Percentiles rank a stretch among this genome's conserved stretches.
Conservation (phyloP, 2,113 vertebrate species). For the Cinclus mexicanus region DNA sequence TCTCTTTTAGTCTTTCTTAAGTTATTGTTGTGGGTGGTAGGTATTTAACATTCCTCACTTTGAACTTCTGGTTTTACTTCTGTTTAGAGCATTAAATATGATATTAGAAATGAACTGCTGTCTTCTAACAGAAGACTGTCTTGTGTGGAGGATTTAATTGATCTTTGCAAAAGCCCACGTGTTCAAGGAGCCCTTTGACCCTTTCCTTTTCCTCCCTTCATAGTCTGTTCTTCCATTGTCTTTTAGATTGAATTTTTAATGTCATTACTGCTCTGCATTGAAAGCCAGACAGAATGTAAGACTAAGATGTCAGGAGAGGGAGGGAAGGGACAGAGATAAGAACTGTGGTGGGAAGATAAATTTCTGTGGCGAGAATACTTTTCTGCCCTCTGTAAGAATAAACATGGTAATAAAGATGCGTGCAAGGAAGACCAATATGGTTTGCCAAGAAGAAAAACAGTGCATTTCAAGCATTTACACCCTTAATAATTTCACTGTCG, state of each 20-base stretch:
- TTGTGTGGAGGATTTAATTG: background rate
- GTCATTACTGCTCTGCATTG: constrained; percentile 77
- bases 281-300: constrained; percentile 37
- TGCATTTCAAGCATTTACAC: constrained; percentile 31
- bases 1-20: background rate
- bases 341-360: constrained; percentile 72
- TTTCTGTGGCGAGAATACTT: constrained; percentile 76
- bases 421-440: constrained; percentile 73
- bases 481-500: background rate
- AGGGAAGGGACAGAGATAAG: constrained; percentile 72
- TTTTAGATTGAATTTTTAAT: constrained; percentile 83
- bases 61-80: background rate
- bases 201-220: background rate
- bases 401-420: constrained; percentile 74
- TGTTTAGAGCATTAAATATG: background rate
- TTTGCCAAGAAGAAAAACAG: constrained; percentile 48
- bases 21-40: background rate
- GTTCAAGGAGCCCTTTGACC: constrained; percentile 39
- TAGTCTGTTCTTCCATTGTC: constrained; percentile 69
- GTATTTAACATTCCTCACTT: background rate
- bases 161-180: background rate
- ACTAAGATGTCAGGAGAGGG: constrained; percentile 75
- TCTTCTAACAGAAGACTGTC: background rate
- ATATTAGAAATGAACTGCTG: background rate
- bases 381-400: constrained; percentile 76